A percentile compares a stretch with the other conserved stretches of the same genome.
These are phyloP conservation scores for Zygothrica quintamaculata DNA, from an alignment of 2,888 invertebrate species.

Conservation along the genomic window DNA sequence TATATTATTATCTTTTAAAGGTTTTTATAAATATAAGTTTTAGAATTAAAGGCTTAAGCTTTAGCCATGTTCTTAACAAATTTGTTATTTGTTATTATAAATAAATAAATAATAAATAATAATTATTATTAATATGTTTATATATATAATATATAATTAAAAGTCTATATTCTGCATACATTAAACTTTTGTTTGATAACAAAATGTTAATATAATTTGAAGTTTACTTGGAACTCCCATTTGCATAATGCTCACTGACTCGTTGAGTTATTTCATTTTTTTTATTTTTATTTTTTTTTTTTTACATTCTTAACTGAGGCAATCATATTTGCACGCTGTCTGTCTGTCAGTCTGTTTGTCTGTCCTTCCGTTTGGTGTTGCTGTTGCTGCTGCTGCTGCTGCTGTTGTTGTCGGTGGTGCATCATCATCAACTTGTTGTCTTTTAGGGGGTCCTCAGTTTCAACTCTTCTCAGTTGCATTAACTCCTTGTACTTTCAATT, in stretches of 20 bases:
- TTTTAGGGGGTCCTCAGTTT: conserved; percentile 17
- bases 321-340: neutral
- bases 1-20: no score
- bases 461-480: conserved; percentile 32
- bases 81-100: no score
- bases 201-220: conserved; percentile 13
- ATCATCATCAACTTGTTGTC: conserved; percentile 54
- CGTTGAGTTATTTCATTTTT: conserved; percentile 33
- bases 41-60: no score
- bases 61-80: no score
- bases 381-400: conserved; percentile 49
- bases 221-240: conserved; percentile 9
- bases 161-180: neutral
- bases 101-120: no score
- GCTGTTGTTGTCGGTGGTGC: conserved; percentile 38
- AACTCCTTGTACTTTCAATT: conserved; percentile 54
- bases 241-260: conserved; percentile 32
- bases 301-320: conserved; percentile 5
- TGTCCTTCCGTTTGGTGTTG: conserved; percentile 20
- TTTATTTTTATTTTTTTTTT: no score
- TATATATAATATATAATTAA: no score
- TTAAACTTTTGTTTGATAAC: conserved; percentile 28
- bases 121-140: no score
- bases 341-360: conserved; percentile 1
- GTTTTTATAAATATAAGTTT: no score